A percentile compares a stretch with the other conserved stretches of the same genome.
Conservation (phyloP, 2,113 vertebrate species). For the Engraulis encrasicolus region DNA sequence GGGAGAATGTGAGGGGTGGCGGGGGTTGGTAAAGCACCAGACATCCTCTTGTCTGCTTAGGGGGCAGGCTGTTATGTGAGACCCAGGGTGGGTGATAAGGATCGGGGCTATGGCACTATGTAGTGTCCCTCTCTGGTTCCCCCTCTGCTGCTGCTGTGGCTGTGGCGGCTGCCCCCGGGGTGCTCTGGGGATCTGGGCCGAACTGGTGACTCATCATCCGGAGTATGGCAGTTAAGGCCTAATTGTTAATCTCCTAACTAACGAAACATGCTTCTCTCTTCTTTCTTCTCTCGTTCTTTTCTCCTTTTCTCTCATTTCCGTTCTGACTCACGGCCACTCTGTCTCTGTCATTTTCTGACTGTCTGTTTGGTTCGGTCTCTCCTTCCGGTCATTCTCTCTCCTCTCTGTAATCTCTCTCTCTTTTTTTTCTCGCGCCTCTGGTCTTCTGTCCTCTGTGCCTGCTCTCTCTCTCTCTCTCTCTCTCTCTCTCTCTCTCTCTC, state of each 20-base stretch:
- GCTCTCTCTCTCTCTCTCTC: background rate
- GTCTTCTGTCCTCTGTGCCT: constrained; percentile 20
- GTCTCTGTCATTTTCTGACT: background rate
- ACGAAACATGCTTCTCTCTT: constrained; percentile 35
- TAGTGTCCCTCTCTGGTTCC: constrained; percentile 67
- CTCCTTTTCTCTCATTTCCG: background rate
- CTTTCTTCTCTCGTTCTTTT: background rate
- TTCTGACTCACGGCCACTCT: no score
- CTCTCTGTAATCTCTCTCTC: background rate
- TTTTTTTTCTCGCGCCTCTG: no score
- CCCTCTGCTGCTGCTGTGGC: constrained; percentile 21
- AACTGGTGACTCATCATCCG: constrained; percentile 21
- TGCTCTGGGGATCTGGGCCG: background rate
- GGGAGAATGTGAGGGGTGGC: background rate
- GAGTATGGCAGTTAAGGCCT: constrained; percentile 12
- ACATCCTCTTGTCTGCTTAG: background rate
- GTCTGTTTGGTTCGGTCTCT: background rate
- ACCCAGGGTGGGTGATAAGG: constrained; percentile 52
- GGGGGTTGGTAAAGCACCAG: background rate
- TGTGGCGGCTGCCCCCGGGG: no score
- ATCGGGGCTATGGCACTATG: no score
- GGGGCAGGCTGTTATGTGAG: constrained; percentile 29
- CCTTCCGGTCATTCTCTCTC: background rate
- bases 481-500: no score
- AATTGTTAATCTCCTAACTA: constrained; percentile 31